phyloP scores from a whole-genome alignment of 64 coral and sea anemone genomes.

The Trachythela sp. region DNA sequence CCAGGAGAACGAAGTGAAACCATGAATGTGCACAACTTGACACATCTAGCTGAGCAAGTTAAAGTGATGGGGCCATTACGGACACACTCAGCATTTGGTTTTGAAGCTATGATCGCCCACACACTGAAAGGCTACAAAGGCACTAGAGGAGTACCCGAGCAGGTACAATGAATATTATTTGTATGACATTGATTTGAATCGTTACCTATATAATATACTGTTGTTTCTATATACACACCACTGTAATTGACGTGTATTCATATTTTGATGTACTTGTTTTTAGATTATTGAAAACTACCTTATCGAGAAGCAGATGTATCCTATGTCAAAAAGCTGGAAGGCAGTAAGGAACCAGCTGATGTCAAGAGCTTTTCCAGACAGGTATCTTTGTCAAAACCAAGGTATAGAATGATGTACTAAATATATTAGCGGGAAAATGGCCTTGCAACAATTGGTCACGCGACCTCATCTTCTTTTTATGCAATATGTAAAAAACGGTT shows the following conservation, averaged over 20 bases:
- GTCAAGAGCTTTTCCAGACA: not conserved
- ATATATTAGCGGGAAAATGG: too few relatives aligned
- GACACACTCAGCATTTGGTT: not conserved
- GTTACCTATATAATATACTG: not conserved
- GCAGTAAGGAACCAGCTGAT: not conserved
- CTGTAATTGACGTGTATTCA: not conserved
- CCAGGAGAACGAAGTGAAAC: not conserved
- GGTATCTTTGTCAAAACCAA: not conserved
- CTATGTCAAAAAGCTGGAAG: too few relatives aligned
- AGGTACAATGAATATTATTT: not conserved
- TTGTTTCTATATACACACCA: not conserved
- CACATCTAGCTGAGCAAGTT: not conserved
- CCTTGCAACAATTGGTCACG: too few relatives aligned
- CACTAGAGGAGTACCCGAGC: not conserved
- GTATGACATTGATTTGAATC: not conserved
- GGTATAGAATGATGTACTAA: too few relatives aligned
- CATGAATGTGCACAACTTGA: slow-evolving; percentile 7
- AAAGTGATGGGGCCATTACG: not conserved
- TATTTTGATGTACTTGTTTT: not conserved
- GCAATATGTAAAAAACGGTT: too few relatives aligned
- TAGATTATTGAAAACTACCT: slow-evolving; percentile 21
- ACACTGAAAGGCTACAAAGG: not conserved
- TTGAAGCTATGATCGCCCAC: not conserved
- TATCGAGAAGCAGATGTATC: not conserved
- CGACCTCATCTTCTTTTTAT: too few relatives aligned